phyloP scores from a whole-genome alignment of 2,113 vertebrate species.

The Megalops atlanticus region DNA sequence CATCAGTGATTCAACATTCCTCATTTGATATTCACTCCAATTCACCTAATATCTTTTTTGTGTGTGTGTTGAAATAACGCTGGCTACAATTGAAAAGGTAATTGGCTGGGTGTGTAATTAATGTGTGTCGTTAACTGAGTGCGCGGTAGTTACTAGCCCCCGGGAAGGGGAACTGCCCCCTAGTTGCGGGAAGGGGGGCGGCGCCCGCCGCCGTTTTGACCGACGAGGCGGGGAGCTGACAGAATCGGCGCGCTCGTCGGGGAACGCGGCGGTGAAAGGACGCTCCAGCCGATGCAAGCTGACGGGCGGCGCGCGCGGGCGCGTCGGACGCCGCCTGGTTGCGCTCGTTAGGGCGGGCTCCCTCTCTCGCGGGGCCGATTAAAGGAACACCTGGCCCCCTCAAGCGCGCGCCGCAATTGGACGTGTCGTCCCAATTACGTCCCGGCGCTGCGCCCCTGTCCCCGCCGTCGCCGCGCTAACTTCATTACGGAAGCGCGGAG shows the following conservation, averaged over 20 bases:
- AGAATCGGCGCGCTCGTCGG: background rate
- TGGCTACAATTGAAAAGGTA: background rate
- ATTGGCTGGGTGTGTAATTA: background rate
- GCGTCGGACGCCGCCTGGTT: conserved; percentile 20
- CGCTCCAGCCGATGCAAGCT: conserved; percentile 45
- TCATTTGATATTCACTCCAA: background rate
- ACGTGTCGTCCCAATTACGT: conserved; percentile 16
- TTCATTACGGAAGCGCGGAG: background rate
- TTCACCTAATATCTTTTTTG: no score
- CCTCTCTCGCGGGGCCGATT: conserved; percentile 32
- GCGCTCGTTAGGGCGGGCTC: conserved; percentile 25
- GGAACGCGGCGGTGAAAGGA: background rate
- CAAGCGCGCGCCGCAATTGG: conserved; percentile 24
- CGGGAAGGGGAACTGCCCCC: no score
- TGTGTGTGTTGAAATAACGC: background rate
- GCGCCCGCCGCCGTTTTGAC: background rate
- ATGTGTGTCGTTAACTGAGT: background rate
- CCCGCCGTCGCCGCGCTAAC: background rate
- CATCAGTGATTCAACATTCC: background rate
- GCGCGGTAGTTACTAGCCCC: background rate
- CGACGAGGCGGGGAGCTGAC: background rate
- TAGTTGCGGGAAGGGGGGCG: no score
- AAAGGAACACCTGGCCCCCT: conserved; percentile 38
- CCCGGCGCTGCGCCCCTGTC: conserved; percentile 18
- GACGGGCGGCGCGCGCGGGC: conserved; percentile 32